Base-by-base conservation (phyloP, 2,888 invertebrate genomes). In the Neuroscelio doddi region DNA sequence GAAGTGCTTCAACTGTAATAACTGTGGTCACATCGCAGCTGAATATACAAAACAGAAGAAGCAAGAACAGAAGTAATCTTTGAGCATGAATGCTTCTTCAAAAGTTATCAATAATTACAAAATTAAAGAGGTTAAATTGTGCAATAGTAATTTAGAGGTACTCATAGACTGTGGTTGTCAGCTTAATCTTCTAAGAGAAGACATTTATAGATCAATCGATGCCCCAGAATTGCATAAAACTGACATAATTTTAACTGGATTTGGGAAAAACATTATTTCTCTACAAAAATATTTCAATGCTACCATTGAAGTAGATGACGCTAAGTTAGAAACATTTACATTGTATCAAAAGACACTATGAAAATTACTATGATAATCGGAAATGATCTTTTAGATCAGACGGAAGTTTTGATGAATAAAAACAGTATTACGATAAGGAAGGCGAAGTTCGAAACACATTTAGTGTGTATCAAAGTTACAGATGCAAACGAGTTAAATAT, bases 81-180 rank as follows among this genome's bases (percentile, higher is more conserved):
- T 38, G 17, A 29, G 27, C 29, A n/a, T n/a, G n/a, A n/a, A n/a
- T n/a, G 39, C 9, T 10, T 38, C 46, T 1, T 12, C 21, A 3
- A 29, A 36, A 1, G 10, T 24, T 3, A 3, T n/a, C 1, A 3
- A 24, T n/a, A 29, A 10, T 0, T 29, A 29, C 8, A 39, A 49
- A 4, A 32, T 14, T 2, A 58, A 53, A 14, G 30, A 34, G 8
- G 32, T 64, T 14, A 7, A 8, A 7, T 44, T 58, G 7, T 2
- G 10, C 9, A 41, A 34, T 8, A 21, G 10, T 42, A 9, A 41
- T 8, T 7, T 59, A 1, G 7, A 46, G 3, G 64, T 61, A 4
- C 17, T 62, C 24, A 2, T 67, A 2, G 63, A 67, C 26, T 55
- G 52, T 0, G 62, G 63, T n/a, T 58, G 30, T 8, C 51, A 58